phyloP scores from a whole-genome alignment of 2,797 vertebrate genomes.

The Spinus pinus region DNA sequence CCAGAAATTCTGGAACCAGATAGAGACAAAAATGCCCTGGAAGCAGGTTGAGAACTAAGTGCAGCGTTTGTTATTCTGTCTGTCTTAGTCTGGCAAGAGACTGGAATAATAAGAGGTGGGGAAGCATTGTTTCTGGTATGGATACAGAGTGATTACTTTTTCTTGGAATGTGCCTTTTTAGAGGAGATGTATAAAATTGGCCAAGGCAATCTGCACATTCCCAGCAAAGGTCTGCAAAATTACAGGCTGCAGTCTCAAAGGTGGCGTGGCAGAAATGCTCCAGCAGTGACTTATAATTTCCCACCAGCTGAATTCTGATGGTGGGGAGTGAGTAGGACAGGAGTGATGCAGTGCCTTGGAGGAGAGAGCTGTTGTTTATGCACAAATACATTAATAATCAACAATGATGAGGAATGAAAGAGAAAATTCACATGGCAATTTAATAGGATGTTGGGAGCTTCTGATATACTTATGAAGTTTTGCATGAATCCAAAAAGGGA shows the following conservation, averaged over 20 bases:
- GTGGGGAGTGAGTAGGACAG: neutral
- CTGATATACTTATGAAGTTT: conserved; percentile 15
- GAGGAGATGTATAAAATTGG: neutral
- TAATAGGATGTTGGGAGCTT: conserved; percentile 47
- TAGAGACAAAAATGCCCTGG: conserved; percentile 3
- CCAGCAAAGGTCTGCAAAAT: conserved; percentile 39
- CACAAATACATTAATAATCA: conserved; percentile 48
- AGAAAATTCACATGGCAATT: neutral
- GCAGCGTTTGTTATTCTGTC: conserved; percentile 48
- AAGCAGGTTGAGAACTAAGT: conserved; percentile 22
- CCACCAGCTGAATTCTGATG: neutral
- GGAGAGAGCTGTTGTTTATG: neutral
- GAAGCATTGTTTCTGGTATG: conserved; percentile 37
- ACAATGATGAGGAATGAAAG: conserved; percentile 34
- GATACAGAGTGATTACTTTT: neutral
- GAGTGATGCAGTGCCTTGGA: neutral
- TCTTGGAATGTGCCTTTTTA: neutral
- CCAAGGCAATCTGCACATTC: neutral
- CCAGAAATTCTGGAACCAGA: conserved; percentile 2
- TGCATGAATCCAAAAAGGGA: neutral
- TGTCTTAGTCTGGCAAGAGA: conserved; percentile 37
- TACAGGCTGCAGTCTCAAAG: neutral
- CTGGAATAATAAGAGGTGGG: conserved; percentile 31
- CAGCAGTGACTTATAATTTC: neutral
- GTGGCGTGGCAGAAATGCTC: neutral